Conservation (phyloP, 2,797 vertebrate species). For the Hyperoplus immaculatus region DNA sequence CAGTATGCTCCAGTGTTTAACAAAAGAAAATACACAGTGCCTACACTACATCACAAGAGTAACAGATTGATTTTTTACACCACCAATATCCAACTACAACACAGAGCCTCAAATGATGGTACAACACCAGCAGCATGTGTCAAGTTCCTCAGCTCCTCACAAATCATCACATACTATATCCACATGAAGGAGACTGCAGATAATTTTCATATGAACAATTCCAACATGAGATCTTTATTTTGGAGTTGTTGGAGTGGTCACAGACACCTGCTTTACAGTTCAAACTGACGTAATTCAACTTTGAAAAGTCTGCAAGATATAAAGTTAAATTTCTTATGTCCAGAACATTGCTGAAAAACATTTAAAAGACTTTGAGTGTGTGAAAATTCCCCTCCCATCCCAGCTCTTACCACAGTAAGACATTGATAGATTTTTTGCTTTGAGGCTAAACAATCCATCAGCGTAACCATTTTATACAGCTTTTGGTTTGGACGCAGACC, state of each 20-base stretch:
- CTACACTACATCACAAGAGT: slow-evolving; percentile 14
- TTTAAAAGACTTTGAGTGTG: slow-evolving; percentile 7
- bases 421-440: slow-evolving; percentile 43
- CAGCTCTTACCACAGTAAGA: slow-evolving; percentile 20
- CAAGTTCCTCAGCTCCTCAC: slow-evolving; percentile 16
- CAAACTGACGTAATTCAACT: background rate
- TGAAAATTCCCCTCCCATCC: slow-evolving; percentile 15
- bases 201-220: slow-evolving; percentile 10
- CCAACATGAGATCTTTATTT: slow-evolving; percentile 12
- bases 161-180: slow-evolving; percentile 35
- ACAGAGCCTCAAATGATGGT: slow-evolving; percentile 30
- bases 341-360: slow-evolving; percentile 5
- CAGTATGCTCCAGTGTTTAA: slow-evolving; percentile 38
- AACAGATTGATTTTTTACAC: slow-evolving; percentile 39
- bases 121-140: slow-evolving; percentile 7
- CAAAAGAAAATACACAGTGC: background rate
- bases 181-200: slow-evolving; percentile 4
- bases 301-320: background rate
- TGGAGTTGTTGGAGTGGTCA: background rate
- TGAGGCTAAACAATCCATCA: slow-evolving; percentile 48
- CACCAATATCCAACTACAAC: slow-evolving; percentile 21
- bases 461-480: slow-evolving; percentile 27
- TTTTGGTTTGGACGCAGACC: slow-evolving; percentile 51
- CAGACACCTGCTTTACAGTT: slow-evolving; percentile 23
- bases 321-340: background rate